Evolutionary conservation across 2,888 invertebrate species (phyloP).

Genomic region (Andrena marginata): DNA sequence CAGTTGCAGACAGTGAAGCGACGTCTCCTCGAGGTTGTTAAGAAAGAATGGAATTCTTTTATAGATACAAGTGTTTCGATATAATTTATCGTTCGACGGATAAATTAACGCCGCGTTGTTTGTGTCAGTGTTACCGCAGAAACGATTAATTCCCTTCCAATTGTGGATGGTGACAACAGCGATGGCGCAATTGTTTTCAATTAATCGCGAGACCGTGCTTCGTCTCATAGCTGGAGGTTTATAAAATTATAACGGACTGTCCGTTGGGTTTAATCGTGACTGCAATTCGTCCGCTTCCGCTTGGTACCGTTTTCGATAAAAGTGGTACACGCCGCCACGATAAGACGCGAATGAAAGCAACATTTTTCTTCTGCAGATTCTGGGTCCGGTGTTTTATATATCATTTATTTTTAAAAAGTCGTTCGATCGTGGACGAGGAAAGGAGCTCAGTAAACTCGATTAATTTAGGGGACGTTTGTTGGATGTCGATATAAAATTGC

Average conservation of each 20-base stretch:
- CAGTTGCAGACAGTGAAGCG: background rate
- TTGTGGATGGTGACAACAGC: background rate
- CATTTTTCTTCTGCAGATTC: background rate
- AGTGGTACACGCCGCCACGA: background rate
- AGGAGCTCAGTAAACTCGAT: background rate
- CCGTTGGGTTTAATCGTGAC: background rate
- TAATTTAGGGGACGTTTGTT: background rate
- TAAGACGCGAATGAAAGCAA: background rate
- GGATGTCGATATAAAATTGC: background rate
- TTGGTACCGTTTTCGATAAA: conserved; percentile 6
- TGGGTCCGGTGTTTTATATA: background rate
- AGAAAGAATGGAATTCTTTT: background rate
- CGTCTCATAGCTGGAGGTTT: background rate
- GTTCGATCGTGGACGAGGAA: background rate
- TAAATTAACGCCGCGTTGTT: background rate
- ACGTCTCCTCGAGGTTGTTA: background rate
- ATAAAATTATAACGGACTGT: background rate
- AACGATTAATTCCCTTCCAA: background rate
- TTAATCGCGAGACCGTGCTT: background rate
- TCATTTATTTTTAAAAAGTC: background rate
- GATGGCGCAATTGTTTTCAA: conserved; percentile 2
- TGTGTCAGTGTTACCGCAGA: background rate
- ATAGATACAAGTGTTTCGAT: background rate
- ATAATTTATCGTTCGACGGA: background rate
- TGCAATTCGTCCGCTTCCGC: background rate